These are phyloP conservation scores for Watsonalla cultraria DNA, from an alignment of 2,888 invertebrate genomes.

Conservation along the genomic window DNA sequence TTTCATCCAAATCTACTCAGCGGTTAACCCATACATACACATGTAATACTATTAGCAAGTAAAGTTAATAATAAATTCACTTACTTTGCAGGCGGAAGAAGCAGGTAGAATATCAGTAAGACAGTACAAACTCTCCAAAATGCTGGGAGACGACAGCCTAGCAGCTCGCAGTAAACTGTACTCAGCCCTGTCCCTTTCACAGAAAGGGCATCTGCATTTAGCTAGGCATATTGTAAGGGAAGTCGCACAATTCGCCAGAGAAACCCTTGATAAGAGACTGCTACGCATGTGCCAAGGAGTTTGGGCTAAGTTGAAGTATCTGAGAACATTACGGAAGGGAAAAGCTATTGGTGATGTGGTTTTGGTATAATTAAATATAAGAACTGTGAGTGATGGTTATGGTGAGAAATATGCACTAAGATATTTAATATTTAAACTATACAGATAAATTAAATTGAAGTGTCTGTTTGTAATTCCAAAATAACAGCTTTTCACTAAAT, in stretches of 20 bases:
- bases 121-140: slow-evolving; percentile 89
- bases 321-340: slow-evolving; percentile 35
- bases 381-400: too few relatives aligned
- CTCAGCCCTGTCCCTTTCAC: slow-evolving; percentile 91
- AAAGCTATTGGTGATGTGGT: not conserved
- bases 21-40: too few relatives aligned
- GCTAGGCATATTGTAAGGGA: slow-evolving; percentile 81
- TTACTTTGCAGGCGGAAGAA: slow-evolving; percentile 83
- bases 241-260: slow-evolving; percentile 52
- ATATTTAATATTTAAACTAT: too few relatives aligned
- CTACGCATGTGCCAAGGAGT: slow-evolving; percentile 91
- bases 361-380: too few relatives aligned
- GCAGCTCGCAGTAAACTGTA: slow-evolving; percentile 92
- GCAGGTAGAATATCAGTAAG: slow-evolving; percentile 92
- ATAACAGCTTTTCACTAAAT: too few relatives aligned
- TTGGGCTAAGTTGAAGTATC: slow-evolving; percentile 88
- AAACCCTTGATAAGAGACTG: slow-evolving; percentile 80
- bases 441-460: too few relatives aligned
- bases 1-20: too few relatives aligned
- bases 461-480: too few relatives aligned
- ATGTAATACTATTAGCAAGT: too few relatives aligned
- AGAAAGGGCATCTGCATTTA: slow-evolving; percentile 83
- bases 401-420: too few relatives aligned
- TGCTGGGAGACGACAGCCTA: slow-evolving; percentile 89
- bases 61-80: too few relatives aligned